phyloP scores from a whole-genome alignment of 2,888 invertebrate genomes.

The Dorcus hopei region DNA sequence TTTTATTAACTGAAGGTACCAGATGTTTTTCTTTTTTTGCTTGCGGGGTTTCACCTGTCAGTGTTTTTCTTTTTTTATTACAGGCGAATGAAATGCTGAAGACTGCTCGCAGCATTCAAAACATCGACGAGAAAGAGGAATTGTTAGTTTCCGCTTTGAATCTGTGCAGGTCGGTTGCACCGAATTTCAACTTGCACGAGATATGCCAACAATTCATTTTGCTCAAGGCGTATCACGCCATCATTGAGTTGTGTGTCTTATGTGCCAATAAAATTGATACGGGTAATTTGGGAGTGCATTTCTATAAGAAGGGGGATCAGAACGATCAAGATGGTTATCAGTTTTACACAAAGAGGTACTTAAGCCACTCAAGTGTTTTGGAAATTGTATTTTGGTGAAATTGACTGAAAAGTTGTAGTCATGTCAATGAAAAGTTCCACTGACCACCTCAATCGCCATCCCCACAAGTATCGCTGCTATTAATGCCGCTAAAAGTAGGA shows the following conservation, averaged over 20 bases:
- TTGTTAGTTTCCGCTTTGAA: constrained; percentile 75
- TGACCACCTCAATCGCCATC: too few species aligned
- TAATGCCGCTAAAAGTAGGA: too few species aligned
- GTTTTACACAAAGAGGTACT: constrained; percentile 49
- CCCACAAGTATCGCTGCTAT: too few species aligned
- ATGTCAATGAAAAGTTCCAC: too few species aligned
- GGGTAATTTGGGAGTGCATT: constrained; percentile 81
- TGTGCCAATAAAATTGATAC: constrained; percentile 88
- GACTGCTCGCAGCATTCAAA: constrained; percentile 71
- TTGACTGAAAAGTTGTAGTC: too few species aligned
- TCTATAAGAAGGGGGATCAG: constrained; percentile 80
- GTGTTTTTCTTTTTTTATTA: constrained; percentile 23
- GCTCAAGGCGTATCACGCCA: constrained; percentile 80
- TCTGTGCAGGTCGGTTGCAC: constrained; percentile 85
- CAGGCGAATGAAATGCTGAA: constrained; percentile 86
- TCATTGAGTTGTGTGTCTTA: constrained; percentile 81
- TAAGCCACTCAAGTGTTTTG: background rate
- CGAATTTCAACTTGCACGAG: constrained; percentile 77
- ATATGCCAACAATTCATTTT: constrained; percentile 82
- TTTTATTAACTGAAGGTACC: background rate
- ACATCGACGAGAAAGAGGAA: constrained; percentile 72
- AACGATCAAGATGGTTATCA: constrained; percentile 78
- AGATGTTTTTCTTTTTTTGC: background rate
- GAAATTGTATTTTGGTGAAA: constrained; percentile 1
- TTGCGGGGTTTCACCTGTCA: background rate